These are phyloP conservation scores for Parapsyche elsis DNA, from an alignment of 1,140 invertebrate genomes.

Conservation along the genomic window DNA sequence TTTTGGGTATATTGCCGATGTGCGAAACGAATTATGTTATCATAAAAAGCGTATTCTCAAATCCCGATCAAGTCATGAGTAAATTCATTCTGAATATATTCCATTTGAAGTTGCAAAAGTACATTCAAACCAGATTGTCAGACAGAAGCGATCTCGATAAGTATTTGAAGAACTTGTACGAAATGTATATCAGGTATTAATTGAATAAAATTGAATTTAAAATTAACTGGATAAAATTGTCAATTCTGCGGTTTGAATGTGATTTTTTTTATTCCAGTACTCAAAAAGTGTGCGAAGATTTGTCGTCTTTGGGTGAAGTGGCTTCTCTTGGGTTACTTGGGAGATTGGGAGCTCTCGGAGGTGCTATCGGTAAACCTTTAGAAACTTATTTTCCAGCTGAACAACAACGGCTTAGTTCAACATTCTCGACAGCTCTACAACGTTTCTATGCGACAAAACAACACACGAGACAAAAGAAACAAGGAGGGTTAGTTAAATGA, in stretches of 20 bases:
- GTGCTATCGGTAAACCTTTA: constrained; percentile 62
- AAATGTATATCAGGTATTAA: constrained; percentile 84
- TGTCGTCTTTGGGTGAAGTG: constrained; percentile 61
- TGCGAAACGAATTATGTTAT: constrained; percentile 90
- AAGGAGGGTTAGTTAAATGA: constrained; percentile 70
- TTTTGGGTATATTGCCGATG: constrained; percentile 89
- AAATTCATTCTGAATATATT: constrained; percentile 98
- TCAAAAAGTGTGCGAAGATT: constrained; percentile 63
- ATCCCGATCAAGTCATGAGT: constrained; percentile 97
- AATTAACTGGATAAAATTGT: background rate
- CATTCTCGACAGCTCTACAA: constrained; percentile 74
- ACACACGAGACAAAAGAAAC: constrained; percentile 91
- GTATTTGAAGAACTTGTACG: constrained; percentile 89
- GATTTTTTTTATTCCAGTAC: constrained; percentile 56
- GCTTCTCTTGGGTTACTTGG: constrained; percentile 60
- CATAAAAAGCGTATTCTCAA: constrained; percentile 94
- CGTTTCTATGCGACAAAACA: constrained; percentile 94
- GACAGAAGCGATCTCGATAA: constrained; percentile 85
- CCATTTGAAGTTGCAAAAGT: constrained; percentile 90
- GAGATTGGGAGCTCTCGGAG: constrained; percentile 62
- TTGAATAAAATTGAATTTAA: too few species aligned
- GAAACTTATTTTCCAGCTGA: constrained; percentile 63
- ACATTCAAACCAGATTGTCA: constrained; percentile 81
- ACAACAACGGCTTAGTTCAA: constrained; percentile 59
- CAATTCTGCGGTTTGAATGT: constrained; percentile 1